These are phyloP conservation scores for Microcebus jonahi DNA, from an alignment of 2,113 vertebrate species.

Conservation along the genomic window DNA sequence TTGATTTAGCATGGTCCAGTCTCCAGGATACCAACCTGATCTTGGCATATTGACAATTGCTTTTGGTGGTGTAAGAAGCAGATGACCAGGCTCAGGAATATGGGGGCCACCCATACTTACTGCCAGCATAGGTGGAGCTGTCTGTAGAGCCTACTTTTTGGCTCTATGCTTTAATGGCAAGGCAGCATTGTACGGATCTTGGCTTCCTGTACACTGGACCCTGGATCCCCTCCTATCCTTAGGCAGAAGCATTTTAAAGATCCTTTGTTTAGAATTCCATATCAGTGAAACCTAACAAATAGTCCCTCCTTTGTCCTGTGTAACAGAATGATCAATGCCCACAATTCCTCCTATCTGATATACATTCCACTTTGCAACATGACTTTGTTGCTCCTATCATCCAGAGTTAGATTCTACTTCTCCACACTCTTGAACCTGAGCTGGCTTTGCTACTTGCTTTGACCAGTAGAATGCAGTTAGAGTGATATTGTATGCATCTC, in stretches of 20 bases:
- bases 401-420: not conserved
- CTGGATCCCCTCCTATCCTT: not conserved
- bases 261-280: not conserved
- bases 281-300: not conserved
- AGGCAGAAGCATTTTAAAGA: not conserved
- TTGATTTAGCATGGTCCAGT: not conserved
- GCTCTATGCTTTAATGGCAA: not conserved
- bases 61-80: not conserved
- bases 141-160: not conserved
- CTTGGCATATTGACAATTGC: not conserved
- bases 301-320: not conserved
- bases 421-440: not conserved
- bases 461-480: not conserved
- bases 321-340: not conserved
- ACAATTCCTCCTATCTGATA: not conserved
- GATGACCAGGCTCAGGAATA: not conserved
- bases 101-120: not conserved
- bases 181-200: not conserved
- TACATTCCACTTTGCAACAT: not conserved
- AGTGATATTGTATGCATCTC: not conserved
- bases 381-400: not conserved
- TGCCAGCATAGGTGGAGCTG: not conserved
- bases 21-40: not conserved
- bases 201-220: not conserved
- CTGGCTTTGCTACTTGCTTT: slow-evolving; percentile 5